phyloP scores from a whole-genome alignment of 2,113 vertebrate genomes.

The Cyanistes caeruleus region DNA sequence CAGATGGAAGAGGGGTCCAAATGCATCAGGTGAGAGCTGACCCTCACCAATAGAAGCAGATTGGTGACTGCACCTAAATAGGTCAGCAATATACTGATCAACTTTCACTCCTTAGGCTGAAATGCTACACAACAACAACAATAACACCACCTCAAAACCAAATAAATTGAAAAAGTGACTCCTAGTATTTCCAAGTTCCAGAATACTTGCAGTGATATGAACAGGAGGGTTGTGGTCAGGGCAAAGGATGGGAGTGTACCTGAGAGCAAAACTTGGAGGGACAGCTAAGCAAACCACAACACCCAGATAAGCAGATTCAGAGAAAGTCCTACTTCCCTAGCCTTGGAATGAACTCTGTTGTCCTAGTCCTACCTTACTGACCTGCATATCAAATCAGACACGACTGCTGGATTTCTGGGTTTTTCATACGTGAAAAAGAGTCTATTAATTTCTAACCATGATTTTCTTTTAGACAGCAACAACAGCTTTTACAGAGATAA shows the following conservation, averaged over 20 bases:
- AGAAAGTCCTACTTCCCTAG: background rate
- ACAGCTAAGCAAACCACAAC: background rate
- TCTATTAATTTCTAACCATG: background rate
- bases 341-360: background rate
- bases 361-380: background rate
- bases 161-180: background rate
- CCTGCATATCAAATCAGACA: background rate
- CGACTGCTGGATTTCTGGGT: background rate
- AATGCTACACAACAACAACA: background rate
- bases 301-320: background rate
- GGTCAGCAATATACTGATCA: background rate
- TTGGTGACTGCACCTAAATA: background rate
- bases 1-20: background rate
- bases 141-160: background rate
- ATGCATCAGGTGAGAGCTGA: background rate
- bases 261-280: background rate
- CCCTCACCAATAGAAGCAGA: background rate
- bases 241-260: background rate
- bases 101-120: background rate
- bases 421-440: background rate
- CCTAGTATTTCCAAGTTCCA: background rate
- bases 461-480: background rate
- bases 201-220: background rate
- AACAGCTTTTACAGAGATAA: background rate
- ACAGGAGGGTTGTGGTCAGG: background rate